Conservation (phyloP, 2,113 vertebrate genomes). For the Grantiella picta region DNA sequence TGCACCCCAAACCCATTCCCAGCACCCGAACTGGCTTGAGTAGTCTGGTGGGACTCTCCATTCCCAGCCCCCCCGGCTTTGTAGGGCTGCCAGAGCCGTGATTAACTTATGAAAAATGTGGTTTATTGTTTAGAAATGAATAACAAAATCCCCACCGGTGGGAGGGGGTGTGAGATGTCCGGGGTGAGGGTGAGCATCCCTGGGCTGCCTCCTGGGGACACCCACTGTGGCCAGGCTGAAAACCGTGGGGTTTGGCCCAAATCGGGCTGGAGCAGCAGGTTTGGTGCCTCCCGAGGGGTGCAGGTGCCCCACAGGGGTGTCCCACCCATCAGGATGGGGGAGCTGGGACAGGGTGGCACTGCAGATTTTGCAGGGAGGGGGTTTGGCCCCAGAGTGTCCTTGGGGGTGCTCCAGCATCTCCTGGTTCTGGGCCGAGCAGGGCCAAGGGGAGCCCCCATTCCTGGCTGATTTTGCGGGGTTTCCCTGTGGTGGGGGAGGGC, state of each 20-base stretch:
- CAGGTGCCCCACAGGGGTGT: neutral
- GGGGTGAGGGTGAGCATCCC: neutral
- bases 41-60: neutral
- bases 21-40: accelerated
- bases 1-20: neutral
- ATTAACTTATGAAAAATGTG: neutral
- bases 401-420: neutral
- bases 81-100: neutral
- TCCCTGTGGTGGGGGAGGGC: neutral
- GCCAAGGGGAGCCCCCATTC: accelerated
- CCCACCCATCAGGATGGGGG: neutral
- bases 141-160: neutral
- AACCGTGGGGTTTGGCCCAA: neutral
- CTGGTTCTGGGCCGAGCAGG: neutral
- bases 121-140: constrained; percentile 20
- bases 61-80: neutral
- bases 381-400: neutral
- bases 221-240: neutral
- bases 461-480: neutral
- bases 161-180: neutral
- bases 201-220: neutral
- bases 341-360: neutral
- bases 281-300: neutral
- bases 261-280: accelerated
- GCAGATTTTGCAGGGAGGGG: accelerated